Base-by-base conservation (phyloP, 2,888 invertebrate genomes). In the Dendrolimus pini region DNA sequence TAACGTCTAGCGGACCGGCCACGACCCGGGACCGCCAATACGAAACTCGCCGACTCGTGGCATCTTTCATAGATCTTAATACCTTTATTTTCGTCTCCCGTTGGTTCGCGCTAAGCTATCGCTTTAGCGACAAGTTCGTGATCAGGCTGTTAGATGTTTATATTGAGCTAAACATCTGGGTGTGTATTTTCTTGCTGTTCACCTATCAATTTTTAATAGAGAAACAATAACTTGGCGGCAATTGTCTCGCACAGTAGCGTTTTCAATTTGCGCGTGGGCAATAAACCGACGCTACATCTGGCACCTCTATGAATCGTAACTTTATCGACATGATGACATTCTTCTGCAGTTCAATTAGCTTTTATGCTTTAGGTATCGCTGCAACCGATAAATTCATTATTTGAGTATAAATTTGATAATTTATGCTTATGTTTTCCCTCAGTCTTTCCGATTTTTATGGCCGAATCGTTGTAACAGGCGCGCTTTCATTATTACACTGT, bases 261-360 rank as follows among this genome's bases (percentile, higher is more conserved):
- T 79, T 86, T 82, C 89, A 89, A 89, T 89, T 89, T 89, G 79
- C 82, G 74, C 71, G 62, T 68, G 69, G 65, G 77, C 77, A 69
- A 85, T 89, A 89, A 89, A 89, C 70, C 66, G 62, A 64, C 73
- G 72, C 69, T 80, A 82, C 86, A 88, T 85, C 84, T 89, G 86
- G 82, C 83, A 83, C 81, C 85, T 78, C 69, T 62, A 66, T 69
- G 80, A 82, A 86, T 84, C 79, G 86, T 84, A 78, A 83, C 85
- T 87, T 85, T 86, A 88, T 87, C 69, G 75, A 65, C 68, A 60
- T 69, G 74, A 82, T 84, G 86, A 81, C 79, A 81, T 82, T 82
- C 72, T 69, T 72, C 65, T 76, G 80, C 78, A 77, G 74, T 85
- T 81, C 83, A 85, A 89, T 87, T 87, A 85, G 74, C 71, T 77